Base-by-base conservation (phyloP, 2,888 invertebrate genomes). In the Limulus polyphemus region DNA sequence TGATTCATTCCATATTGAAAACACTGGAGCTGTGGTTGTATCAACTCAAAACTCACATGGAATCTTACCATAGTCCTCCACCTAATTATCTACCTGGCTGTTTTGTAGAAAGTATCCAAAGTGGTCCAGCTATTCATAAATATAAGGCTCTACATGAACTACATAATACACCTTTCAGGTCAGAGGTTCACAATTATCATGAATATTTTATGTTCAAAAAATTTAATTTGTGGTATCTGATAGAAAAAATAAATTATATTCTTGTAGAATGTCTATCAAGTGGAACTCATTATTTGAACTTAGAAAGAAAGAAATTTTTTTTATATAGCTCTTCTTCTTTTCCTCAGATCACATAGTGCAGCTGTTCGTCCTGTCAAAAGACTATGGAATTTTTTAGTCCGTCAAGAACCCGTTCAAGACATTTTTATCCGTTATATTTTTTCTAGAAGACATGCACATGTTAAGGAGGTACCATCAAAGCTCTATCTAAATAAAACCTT, bases 401-500 rank as follows among this genome's bases (percentile, higher is more conserved):
- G 88, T 56, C 95, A 99, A 77, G 94, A 97, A 76, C 79, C 83
- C 55, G 88, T 97, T 47, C 93, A 94, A 79, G 90, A 97, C 71
- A 83, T 93, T 62, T 99, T 99, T 78, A 91, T 99, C 73, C 84
- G 93, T 62, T 90, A 93, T 66, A 90, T 99, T 64, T 99, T 97
- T 71, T 72, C 62, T 71, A 71, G 58, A 68, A 63, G 63, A 49
- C 59, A 14, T 14, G 49, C 48, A 11, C 60, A 61, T 49, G 46
- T 59, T 32, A 54, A 54, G 47, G 14, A 56, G 10, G 16, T 46
- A 2, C 13, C 32, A 50, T 50, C 2, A n/a, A 14, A 50, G 5
- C 5, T 50, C 5, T 50, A n/a, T 50, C 14, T n/a, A 5, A 14
- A 50, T 13, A 14, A 50, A n/a, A n/a, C 14, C 51, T n/a, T 50